Conservation (phyloP, 2,888 invertebrate genomes). For the Leistus spinibarbis region DNA sequence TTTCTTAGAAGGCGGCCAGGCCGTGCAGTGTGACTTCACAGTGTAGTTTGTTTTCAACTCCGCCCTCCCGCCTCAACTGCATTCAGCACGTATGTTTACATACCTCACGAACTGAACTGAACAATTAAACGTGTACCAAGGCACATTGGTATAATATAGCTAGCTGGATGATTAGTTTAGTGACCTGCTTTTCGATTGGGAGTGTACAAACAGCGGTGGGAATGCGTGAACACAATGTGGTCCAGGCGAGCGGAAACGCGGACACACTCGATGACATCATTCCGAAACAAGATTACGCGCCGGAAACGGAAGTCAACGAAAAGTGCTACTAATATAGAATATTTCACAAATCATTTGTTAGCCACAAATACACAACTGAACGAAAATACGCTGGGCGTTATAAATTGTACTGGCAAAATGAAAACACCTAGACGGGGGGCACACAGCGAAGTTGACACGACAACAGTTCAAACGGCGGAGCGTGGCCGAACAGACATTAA, state of each 20-base stretch:
- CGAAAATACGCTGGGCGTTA: neutral
- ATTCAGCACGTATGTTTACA: conserved; percentile 5
- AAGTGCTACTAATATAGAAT: conserved; percentile 31
- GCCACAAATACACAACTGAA: neutral
- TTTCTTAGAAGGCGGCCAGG: conserved; percentile 1
- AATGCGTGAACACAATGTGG: conserved; percentile 51
- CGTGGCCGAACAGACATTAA: neutral
- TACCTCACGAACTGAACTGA: neutral
- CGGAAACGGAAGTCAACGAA: conserved; percentile 55
- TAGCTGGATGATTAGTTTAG: neutral
- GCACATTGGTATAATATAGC: neutral
- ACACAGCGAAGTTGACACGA: neutral
- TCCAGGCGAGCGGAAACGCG: conserved; percentile 54
- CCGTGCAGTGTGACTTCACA: neutral
- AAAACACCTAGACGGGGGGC: neutral
- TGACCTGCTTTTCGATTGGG: neutral
- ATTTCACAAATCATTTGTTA: conserved; percentile 10
- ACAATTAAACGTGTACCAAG: neutral
- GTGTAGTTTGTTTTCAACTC: neutral
- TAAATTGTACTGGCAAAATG: neutral
- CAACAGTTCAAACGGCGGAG: neutral
- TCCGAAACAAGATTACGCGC: conserved; percentile 56
- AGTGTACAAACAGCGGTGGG: neutral
- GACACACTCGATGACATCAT: conserved; percentile 54
- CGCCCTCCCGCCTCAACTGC: neutral